phyloP scores from a whole-genome alignment of 2,113 vertebrate species.

The Forbesichthys agassizii region DNA sequence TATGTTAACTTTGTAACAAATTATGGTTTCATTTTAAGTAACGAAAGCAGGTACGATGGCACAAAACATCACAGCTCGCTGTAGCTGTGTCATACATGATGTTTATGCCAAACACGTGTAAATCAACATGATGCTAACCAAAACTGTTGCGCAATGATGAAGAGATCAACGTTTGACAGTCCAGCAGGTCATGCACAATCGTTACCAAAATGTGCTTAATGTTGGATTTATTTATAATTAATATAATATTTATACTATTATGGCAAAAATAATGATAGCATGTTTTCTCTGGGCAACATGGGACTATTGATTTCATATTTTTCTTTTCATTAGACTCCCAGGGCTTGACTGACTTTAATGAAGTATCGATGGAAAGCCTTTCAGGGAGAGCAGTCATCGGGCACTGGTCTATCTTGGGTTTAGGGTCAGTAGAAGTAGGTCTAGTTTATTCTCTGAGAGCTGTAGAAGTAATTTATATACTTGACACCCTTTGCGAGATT shows the following conservation, averaged over 20 bases:
- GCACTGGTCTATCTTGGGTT: background rate
- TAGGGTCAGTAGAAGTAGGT: background rate
- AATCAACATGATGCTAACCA: background rate
- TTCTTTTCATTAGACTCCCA: background rate
- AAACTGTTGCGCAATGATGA: background rate
- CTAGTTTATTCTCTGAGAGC: background rate
- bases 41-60: too few species aligned
- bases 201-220: background rate
- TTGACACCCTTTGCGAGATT: too few species aligned
- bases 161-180: background rate
- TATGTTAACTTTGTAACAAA: too few species aligned
- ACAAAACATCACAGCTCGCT: too few species aligned
- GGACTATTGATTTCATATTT: background rate
- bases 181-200: background rate
- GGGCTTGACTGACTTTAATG: slow-evolving; percentile 1
- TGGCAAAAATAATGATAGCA: slow-evolving; percentile 11
- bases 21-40: too few species aligned
- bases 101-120: too few species aligned
- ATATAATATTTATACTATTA: background rate
- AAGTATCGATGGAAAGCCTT: slow-evolving; percentile 19
- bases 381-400: background rate
- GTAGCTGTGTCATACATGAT: too few species aligned
- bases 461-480: background rate
- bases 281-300: slow-evolving; percentile 3
- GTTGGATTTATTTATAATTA: background rate